Base-by-base conservation (phyloP, 30 jellyfish, hydroid and myxozoan species). In the Mastigias papua region DNA sequence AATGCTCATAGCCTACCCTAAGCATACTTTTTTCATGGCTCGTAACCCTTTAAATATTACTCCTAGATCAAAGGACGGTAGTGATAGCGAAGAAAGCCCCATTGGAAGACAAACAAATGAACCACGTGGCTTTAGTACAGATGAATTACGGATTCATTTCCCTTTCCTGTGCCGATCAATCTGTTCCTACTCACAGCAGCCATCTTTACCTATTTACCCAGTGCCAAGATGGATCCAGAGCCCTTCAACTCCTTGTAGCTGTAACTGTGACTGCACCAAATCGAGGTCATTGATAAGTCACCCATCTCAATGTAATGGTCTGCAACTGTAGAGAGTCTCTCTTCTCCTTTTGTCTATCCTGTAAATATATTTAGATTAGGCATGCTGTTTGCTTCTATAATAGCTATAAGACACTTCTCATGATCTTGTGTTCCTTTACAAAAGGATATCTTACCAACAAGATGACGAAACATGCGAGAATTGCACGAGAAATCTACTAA, bases 101-200 rank as follows among this genome's bases (percentile, higher is more conserved):
- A 31, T 78, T 11, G 94, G 82, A 11, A 85, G 88, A 63, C 30
- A 78, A 1, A 31, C 88, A 21, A 58, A 28, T 30, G 88, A 72
- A 60, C 57, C 78, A 25, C 91, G 96, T 33, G 74, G 79, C 10
- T 88, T 75, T 78, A 88, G 96, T 73, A 88, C 96, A 23, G 96
- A 88, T 57, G 96, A 88, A 72, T 81, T 88, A 21, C 91, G 78
- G 61, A 73, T 78, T 1, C 96, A 88, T 60, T 88, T 88, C 58
- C 96, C 96, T 1, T 88, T 61, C 35, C 84, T 88, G 33, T 88
- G 96, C 80, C 73, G 92, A 48, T 72, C 96, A 16, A n/a, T 61
- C 21, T 85, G 51, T 73, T 63, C 78, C 17, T 49, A 62, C 15
- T 34, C 82, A 21, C 83, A 46, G n/a, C 75, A 49, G 82, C 70